Evolutionary conservation across 2,888 invertebrate genomes (phyloP).

Genomic region (Aphelenchoides bicaudatus): DNA sequence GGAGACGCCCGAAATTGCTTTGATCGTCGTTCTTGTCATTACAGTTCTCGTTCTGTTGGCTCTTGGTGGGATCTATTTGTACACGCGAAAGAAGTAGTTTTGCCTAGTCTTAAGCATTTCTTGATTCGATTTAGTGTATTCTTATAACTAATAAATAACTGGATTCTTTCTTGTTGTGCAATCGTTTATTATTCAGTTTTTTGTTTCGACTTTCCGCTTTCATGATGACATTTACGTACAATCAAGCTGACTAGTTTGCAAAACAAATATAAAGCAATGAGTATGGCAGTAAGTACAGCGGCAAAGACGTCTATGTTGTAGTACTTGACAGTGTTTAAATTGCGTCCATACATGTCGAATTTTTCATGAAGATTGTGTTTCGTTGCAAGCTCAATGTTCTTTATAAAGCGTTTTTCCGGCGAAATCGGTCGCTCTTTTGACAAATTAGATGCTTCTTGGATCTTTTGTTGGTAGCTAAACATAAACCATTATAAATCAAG

Average conservation of each 20-base stretch:
- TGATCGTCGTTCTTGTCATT: slow-evolving; percentile 1
- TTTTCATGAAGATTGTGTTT: slow-evolving; percentile 9
- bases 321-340: slow-evolving; percentile 14
- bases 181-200: no score
- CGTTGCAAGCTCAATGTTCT: slow-evolving; percentile 17
- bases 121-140: no score
- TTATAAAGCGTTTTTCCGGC: slow-evolving; percentile 12
- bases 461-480: slow-evolving; percentile 20
- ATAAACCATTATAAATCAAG: not conserved
- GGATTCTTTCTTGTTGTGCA: no score
- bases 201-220: no score
- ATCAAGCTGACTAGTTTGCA: not conserved
- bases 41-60: not conserved
- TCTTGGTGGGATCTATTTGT: not conserved
- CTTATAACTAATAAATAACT: no score
- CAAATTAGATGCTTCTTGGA: not conserved
- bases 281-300: not conserved
- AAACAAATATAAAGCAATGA: not conserved
- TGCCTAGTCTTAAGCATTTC: not conserved
- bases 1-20: not conserved
- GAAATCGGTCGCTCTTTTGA: not conserved
- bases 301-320: slow-evolving; percentile 14
- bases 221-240: no score
- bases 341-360: slow-evolving; percentile 14
- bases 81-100: not conserved